phyloP scores from a whole-genome alignment of 2,113 vertebrate genomes.

The Bostrychus sinensis region DNA sequence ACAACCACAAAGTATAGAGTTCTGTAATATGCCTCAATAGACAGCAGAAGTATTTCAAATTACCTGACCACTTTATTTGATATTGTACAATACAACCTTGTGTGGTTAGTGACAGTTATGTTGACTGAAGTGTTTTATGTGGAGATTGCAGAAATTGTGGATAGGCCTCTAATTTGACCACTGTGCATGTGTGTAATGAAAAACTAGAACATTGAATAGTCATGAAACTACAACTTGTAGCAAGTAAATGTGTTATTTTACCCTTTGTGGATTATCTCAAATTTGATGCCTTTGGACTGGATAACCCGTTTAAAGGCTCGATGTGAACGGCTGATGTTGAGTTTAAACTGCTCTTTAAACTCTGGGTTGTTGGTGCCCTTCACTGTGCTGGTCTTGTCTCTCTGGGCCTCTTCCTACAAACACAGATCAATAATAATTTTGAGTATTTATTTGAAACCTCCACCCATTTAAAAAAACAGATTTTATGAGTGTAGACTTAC shows the following conservation, averaged over 20 bases:
- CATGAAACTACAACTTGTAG: not conserved
- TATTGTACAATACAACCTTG: too few relatives aligned
- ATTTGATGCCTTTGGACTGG: constrained; percentile 90
- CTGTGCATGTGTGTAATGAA: too few relatives aligned
- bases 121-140: too few relatives aligned
- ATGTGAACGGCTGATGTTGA: constrained; percentile 85
- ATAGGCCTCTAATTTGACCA: too few relatives aligned
- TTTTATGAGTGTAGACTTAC: constrained; percentile 66
- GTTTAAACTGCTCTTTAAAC: constrained; percentile 89
- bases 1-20: too few relatives aligned
- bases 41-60: too few relatives aligned
- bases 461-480: not conserved
- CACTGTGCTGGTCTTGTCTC: constrained; percentile 86
- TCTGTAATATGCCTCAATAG: too few relatives aligned
- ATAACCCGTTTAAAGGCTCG: constrained; percentile 86
- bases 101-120: too few relatives aligned
- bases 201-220: too few relatives aligned
- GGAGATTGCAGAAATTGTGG: too few relatives aligned
- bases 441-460: constrained; percentile 13
- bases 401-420: constrained; percentile 89
- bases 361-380: constrained; percentile 88
- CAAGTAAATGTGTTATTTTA: constrained; percentile 47
- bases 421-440: not conserved
- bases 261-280: constrained; percentile 93
- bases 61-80: too few relatives aligned